phyloP scores from a whole-genome alignment of 1,140 invertebrate species.

The Sinonovacula constricta region DNA sequence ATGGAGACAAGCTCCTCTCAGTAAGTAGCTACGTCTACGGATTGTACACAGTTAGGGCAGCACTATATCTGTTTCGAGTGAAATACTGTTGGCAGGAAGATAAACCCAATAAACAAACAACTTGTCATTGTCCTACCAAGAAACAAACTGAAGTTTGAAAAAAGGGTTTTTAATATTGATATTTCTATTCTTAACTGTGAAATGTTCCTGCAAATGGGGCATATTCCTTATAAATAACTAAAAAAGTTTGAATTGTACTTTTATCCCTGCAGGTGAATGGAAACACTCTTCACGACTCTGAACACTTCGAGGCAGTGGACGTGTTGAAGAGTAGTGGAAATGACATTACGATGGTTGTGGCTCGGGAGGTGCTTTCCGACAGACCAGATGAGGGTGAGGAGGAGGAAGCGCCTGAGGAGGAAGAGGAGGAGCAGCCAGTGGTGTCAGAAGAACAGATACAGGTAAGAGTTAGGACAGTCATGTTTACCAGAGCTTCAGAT shows the following conservation, averaged over 20 bases:
- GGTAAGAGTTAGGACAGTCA: too few species aligned
- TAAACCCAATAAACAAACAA: too few species aligned
- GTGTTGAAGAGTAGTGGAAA: conserved; percentile 93
- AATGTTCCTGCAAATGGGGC: background rate
- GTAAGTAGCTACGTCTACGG: too few species aligned
- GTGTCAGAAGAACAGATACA: too few species aligned
- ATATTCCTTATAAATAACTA: background rate
- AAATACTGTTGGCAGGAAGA: too few species aligned
- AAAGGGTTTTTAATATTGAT: too few species aligned
- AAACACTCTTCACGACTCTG: conserved; percentile 89
- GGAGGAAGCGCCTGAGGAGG: conserved; percentile 53
- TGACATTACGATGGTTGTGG: conserved; percentile 89
- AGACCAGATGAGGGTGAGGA: conserved; percentile 49
- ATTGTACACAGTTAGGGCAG: too few species aligned
- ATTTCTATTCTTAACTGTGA: too few species aligned
- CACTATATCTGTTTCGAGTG: too few species aligned
- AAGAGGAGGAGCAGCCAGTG: conserved; percentile 33
- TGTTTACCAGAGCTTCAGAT: too few species aligned
- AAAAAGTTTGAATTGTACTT: background rate
- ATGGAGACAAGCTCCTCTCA: conserved; percentile 96
- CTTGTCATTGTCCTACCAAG: too few species aligned
- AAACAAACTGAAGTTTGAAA: too few species aligned
- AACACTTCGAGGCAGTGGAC: conserved; percentile 97
- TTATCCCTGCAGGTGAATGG: conserved; percentile 84
- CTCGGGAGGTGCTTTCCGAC: conserved; percentile 82